Evolutionary conservation across 2,888 invertebrate species (phyloP), one percentile per base, ranked within the genome.

Genomic region (Leistus spinibarbis): DNA sequence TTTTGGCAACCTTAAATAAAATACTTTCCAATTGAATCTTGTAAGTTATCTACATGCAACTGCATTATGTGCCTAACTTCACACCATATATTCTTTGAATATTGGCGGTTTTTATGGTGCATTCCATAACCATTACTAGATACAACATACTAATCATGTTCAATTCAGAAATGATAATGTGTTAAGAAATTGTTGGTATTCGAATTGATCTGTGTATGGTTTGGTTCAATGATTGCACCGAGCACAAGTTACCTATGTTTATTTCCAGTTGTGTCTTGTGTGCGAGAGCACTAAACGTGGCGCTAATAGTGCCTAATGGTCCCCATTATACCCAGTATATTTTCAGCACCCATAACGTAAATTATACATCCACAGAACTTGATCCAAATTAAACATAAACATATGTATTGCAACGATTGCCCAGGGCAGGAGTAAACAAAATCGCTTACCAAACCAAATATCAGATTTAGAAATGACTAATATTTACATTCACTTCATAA

Each of bases 181-280:
- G 60, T 60, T 60, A 60, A 60, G 60, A 60, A 60, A 60, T 60
- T 20, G 60, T 60, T 57, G 60, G 60, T 60, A 17, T 60, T 20
- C 16, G 17, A 57, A 57, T 19, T 60, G 40, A 40, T 40, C 40
- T 40, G 40, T 40, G 3, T 40, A 10, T 40, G 40, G 40, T 40
- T 40, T 40, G 40, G 40, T 7, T 40, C 7, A 10, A 40, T 40
- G 40, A 40, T 40, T 40, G 40, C 24, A 7, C 24, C 3, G 7
- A 4, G 24, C 3, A 7, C 40, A 40, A 7, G 40, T 40, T 40
- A 40, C 40, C 40, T 40, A 40, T 40, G 40, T 40, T 40, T 40
- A 40, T 40, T 40, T 3, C 40, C 60, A 20, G 13, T 54, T 54
- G 17, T 54, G 17, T 13, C 17, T 54, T 17, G 60, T 60, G 4